phyloP scores from a whole-genome alignment of 2,888 invertebrate genomes.

The Nyleta sp. region DNA sequence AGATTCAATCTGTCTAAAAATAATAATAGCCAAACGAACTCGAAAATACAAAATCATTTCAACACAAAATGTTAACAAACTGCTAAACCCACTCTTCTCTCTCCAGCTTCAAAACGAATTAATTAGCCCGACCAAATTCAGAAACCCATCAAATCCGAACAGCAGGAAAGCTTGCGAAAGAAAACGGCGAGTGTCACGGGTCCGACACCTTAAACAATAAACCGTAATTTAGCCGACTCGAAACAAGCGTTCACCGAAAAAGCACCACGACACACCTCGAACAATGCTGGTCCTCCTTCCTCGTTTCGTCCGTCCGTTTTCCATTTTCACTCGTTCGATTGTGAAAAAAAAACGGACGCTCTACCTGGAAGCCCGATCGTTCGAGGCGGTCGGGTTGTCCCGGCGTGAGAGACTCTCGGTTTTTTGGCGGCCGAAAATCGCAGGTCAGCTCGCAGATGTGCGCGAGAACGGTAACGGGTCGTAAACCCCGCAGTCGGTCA shows the following conservation, averaged over 20 bases:
- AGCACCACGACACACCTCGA: constrained; percentile 28
- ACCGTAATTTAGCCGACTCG: constrained; percentile 6
- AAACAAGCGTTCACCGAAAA: constrained; percentile 12
- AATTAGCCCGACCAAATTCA: too few relatives aligned
- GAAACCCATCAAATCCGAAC: too few relatives aligned
- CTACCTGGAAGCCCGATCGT: too few relatives aligned
- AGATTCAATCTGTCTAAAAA: too few relatives aligned
- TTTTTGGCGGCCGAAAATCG: constrained; percentile 58
- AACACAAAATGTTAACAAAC: too few relatives aligned
- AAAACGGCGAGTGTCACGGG: too few relatives aligned
- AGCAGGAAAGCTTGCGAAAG: too few relatives aligned
- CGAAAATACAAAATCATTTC: too few relatives aligned
- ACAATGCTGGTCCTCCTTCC: constrained; percentile 22
- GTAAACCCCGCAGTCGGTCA: constrained; percentile 74
- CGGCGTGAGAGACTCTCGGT: constrained; percentile 24
- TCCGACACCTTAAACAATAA: constrained; percentile 29
- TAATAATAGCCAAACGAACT: too few relatives aligned
- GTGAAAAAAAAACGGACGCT: constrained; percentile 26
- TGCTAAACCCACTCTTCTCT: too few relatives aligned
- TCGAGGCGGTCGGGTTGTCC: constrained; percentile 51
- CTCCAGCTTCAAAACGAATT: too few relatives aligned
- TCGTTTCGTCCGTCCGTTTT: constrained; percentile 2
- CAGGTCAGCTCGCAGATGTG: constrained; percentile 75
- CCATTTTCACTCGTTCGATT: constrained; percentile 43
- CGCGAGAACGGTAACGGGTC: constrained; percentile 62